A percentile compares a stretch with the other conserved stretches of the same genome.
Evolutionary conservation across 2,113 vertebrate genomes (phyloP).

Genomic region (Tenebrosternarchus preto): DNA sequence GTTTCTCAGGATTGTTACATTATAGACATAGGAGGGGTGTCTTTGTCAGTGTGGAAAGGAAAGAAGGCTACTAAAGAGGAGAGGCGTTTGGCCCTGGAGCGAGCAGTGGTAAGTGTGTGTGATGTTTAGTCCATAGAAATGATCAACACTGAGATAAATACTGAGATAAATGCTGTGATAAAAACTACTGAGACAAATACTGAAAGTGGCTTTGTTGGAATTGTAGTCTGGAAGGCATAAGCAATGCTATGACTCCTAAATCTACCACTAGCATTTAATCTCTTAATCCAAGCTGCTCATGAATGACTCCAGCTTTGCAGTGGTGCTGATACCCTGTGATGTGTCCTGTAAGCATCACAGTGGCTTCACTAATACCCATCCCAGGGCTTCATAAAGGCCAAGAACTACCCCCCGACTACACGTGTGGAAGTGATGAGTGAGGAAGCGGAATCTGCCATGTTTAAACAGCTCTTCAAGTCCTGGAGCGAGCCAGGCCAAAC

Average conservation of each 20-base stretch:
- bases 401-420: conserved; percentile 83
- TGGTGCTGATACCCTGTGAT: not conserved
- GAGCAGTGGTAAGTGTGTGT: conserved; percentile 78
- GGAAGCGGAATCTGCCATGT: conserved; percentile 86
- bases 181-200: too few species aligned
- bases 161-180: too few species aligned
- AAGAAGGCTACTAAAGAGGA: conserved; percentile 79
- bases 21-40: conserved; percentile 80
- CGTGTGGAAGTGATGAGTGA: conserved; percentile 83
- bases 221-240: not conserved
- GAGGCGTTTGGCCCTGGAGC: conserved; percentile 78
- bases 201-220: not conserved
- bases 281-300: too few species aligned
- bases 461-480: conserved; percentile 87
- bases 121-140: too few species aligned
- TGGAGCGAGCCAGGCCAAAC: conserved; percentile 80
- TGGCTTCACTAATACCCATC: not conserved
- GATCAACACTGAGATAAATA: not conserved
- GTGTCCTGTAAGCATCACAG: not conserved
- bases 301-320: too few species aligned
- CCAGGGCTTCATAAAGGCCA: conserved; percentile 88
- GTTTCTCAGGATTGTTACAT: conserved; percentile 85
- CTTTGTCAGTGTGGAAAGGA: conserved; percentile 88
- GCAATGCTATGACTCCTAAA: not conserved
- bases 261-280: too few species aligned